Conservation (phyloP, 2,113 vertebrate genomes). For the Pterocles orientalis region DNA sequence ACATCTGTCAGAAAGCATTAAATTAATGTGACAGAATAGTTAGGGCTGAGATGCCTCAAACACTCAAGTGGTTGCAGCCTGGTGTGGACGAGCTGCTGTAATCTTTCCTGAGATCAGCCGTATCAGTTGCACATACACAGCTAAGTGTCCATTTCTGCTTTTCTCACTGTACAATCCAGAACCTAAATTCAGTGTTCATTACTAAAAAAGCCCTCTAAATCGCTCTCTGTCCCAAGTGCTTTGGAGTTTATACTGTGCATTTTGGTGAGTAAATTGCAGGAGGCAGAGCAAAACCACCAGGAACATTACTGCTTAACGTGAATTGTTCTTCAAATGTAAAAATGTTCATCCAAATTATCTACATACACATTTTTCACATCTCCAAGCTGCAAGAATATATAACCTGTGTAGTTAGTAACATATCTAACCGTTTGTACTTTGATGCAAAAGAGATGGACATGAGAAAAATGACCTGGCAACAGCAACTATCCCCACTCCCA, state of each 20-base stretch:
- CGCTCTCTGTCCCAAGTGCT: neutral
- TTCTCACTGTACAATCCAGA: neutral
- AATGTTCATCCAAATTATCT: neutral
- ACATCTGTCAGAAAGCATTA: neutral
- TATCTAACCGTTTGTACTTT: neutral
- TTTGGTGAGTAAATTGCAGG: neutral
- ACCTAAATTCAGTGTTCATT: neutral
- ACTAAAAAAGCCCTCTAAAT: neutral
- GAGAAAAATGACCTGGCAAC: neutral
- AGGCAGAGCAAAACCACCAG: neutral
- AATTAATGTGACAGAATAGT: neutral
- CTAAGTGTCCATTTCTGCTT: neutral
- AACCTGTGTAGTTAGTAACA: neutral
- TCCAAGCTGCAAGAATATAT: neutral
- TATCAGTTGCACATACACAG: accelerated
- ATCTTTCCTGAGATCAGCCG: neutral
- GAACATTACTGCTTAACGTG: neutral
- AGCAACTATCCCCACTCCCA: neutral
- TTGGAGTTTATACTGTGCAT: neutral
- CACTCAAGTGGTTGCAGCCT: neutral
- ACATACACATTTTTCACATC: neutral
- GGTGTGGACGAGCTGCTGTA: neutral
- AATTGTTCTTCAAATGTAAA: neutral
- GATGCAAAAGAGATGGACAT: neutral
- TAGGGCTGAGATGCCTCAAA: neutral